Base-by-base conservation (phyloP, 2,888 invertebrate genomes). In the Tineola bisselliella region DNA sequence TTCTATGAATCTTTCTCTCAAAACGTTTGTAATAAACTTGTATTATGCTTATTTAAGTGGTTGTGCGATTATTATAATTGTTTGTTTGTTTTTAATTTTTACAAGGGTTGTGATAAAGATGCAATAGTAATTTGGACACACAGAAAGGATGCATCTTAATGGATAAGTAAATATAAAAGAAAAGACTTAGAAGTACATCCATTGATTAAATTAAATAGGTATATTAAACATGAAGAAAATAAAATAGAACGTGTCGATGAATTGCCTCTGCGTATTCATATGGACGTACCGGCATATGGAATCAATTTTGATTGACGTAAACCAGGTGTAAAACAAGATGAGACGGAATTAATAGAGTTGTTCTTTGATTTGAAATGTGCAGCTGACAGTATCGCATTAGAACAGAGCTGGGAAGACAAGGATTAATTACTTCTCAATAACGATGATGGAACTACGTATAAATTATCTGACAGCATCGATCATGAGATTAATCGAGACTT, bases 381-480 rank as follows among this genome's bases (percentile, higher is more conserved):
- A 44, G n/a, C 44, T 30, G 60, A 43, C 59, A 43, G 48, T 48
- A 60, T 60, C 60, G 44, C 17, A 8, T 33, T 12, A 13, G 54
- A 70, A 69, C 69, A 73, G 75, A 76, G 76, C 75, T 77, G 73
- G 70, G 71, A 74, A 74, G 80, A 77, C 77, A 73, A 72, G 76
- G 82, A 81, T 82, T 83, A 82, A 81, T 81, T 81, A 80, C 74
- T 68, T 68, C 69, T 73, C 75, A 77, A 77, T 80, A 77, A 78
- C 74, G 77, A 75, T 70, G 58, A 58, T 56, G 19, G 56, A 56
- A 33, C n/a, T 56, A 48, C 13, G 70, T 68, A 77, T 77, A 74
- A 75, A 73, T 75, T 77, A 77, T 77, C 75, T 72, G 70, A 69
- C 70, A 71, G 70, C 70, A 74, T 73, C 73, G 75, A 78, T 75